These are phyloP conservation scores for Luidia sarsii DNA, from an alignment of 53 echinoderm and acorn worm genomes.

Conservation along the genomic window DNA sequence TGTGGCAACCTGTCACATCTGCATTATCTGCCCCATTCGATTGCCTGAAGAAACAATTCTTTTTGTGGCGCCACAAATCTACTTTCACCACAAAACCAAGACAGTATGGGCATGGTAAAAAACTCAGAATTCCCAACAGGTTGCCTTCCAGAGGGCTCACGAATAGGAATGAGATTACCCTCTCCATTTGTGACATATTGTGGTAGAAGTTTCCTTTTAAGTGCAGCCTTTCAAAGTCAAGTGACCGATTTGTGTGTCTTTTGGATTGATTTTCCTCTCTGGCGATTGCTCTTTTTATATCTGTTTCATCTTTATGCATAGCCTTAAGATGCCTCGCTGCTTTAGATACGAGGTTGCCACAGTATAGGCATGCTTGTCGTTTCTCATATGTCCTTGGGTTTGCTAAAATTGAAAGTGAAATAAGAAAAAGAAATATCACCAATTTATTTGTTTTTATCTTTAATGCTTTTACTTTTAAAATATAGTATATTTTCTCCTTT, in stretches of 20 bases:
- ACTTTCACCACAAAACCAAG: neutral
- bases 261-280: too few species aligned
- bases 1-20: neutral
- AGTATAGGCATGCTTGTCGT: constrained; percentile 10
- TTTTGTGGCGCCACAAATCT: constrained; percentile 13
- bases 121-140: neutral
- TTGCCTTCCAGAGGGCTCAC: neutral
- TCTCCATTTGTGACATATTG: neutral
- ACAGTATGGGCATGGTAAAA: constrained; percentile 3
- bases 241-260: too few species aligned
- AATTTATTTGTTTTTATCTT: too few species aligned
- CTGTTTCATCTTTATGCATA: neutral
- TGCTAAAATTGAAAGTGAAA: too few species aligned
- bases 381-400: too few species aligned
- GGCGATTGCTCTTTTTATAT: too few species aligned
- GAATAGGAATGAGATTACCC: neutral
- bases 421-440: too few species aligned
- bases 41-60: neutral
- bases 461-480: too few species aligned
- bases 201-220: constrained; percentile 17
- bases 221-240: neutral
- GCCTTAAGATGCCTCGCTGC: neutral
- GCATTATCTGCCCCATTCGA: neutral
- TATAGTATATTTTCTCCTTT: too few species aligned
- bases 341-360: neutral